These are phyloP conservation scores for Lampris incognitus DNA, from an alignment of 2,113 vertebrate species.

Conservation along the genomic window DNA sequence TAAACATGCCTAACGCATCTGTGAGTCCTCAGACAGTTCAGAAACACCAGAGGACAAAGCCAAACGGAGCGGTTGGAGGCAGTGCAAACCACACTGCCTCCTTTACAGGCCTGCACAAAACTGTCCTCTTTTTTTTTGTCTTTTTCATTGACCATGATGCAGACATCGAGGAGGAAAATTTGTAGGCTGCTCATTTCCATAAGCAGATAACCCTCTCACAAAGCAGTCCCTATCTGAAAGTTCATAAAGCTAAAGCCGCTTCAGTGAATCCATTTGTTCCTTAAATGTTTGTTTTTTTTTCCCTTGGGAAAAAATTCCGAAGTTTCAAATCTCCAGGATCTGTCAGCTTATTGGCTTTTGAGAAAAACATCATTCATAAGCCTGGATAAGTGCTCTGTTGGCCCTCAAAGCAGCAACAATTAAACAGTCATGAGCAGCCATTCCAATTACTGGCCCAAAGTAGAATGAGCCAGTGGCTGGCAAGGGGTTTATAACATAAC, in stretches of 20 bases:
- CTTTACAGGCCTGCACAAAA: neutral
- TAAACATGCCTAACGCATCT: no score
- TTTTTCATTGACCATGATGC: neutral
- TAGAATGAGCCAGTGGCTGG: slow-evolving; percentile 41
- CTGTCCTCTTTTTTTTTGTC: no score
- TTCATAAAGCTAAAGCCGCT: slow-evolving; percentile 13
- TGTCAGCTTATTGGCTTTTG: slow-evolving; percentile 17
- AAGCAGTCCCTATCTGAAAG: neutral
- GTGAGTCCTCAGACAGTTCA: no score
- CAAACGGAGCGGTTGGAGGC: neutral
- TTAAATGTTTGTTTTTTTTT: slow-evolving; percentile 8
- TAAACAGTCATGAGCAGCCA: slow-evolving; percentile 38
- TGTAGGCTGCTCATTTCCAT: neutral
- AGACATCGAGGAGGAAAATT: neutral
- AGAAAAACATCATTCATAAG: slow-evolving; percentile 36
- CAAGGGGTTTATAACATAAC: slow-evolving; percentile 30
- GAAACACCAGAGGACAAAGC: no score
- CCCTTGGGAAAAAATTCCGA: slow-evolving; percentile 22
- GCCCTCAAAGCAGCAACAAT: slow-evolving; percentile 41
- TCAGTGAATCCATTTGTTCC: slow-evolving; percentile 5
- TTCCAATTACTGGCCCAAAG: slow-evolving; percentile 39
- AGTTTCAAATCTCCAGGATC: slow-evolving; percentile 7
- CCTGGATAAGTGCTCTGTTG: slow-evolving; percentile 40
- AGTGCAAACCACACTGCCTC: neutral
- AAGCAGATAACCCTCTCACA: neutral